These are phyloP conservation scores for Gobiocypris rarus DNA, from an alignment of 2,113 vertebrate species.

Conservation along the genomic window DNA sequence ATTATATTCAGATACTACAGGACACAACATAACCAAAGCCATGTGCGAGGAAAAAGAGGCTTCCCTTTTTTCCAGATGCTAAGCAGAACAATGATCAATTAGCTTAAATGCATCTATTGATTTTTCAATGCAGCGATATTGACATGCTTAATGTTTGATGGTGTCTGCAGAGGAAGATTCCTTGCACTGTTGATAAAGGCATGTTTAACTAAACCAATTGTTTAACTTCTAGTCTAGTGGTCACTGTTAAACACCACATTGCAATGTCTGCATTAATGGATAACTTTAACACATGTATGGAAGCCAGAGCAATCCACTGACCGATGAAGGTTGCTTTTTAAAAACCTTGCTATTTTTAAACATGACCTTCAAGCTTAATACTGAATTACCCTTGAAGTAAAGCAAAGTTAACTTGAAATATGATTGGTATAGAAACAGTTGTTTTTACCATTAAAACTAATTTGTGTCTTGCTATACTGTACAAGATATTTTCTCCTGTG, in stretches of 20 bases:
- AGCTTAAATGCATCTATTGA: conserved; percentile 30
- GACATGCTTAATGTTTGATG: conserved; percentile 18
- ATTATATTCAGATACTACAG: neutral
- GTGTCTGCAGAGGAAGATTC: neutral
- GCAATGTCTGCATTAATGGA: conserved; percentile 4
- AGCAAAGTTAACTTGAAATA: neutral
- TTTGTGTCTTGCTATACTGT: neutral
- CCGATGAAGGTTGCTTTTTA: neutral
- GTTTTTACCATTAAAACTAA: neutral
- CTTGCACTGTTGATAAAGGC: neutral
- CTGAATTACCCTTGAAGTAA: neutral
- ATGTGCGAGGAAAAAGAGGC: neutral
- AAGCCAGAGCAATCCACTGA: neutral
- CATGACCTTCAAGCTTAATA: neutral
- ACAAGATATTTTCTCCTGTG: neutral
- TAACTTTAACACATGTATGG: neutral
- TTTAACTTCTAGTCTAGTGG: conserved; percentile 5
- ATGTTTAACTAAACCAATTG: conserved; percentile 12
- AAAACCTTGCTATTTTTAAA: neutral
- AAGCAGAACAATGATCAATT: conserved; percentile 1
- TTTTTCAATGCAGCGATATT: conserved; percentile 22
- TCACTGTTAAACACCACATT: neutral
- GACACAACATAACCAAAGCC: conserved; percentile 12
- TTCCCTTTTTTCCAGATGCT: neutral
- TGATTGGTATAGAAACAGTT: neutral